Percentiles rank a stretch among this genome's conserved stretches.
Evolutionary conservation across 2,888 invertebrate genomes (phyloP).

Genomic region (Dryocosmus kuriphilus): DNA sequence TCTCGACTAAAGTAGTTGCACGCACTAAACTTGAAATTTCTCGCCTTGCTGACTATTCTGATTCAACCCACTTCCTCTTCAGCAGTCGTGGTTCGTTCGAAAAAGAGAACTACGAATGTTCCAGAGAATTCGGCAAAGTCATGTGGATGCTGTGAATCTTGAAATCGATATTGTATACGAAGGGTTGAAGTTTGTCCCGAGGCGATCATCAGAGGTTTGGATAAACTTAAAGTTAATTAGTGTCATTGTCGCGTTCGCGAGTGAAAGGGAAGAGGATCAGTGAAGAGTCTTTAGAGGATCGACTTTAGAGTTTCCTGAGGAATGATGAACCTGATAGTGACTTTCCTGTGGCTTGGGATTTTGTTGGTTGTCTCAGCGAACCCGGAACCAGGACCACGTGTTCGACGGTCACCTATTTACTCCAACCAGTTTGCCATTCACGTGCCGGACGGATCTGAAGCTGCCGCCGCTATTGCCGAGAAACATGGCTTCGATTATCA

Average conservation of each 20-base stretch:
- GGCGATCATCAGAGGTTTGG: slow-evolving; percentile 11
- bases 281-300: slow-evolving; percentile 29
- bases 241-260: slow-evolving; percentile 15
- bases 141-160: slow-evolving; percentile 5
- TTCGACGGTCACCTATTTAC: slow-evolving; percentile 79
- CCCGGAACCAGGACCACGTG: slow-evolving; percentile 61
- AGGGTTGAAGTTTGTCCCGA: background rate
- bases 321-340: slow-evolving; percentile 67
- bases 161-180: slow-evolving; percentile 24
- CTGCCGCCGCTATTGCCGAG: slow-evolving; percentile 87
- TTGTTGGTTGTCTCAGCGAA: slow-evolving; percentile 61
- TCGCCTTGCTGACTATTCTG: slow-evolving; percentile 34
- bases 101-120: slow-evolving; percentile 16
- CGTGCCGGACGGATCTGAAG: slow-evolving; percentile 85
- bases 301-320: background rate
- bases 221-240: slow-evolving; percentile 22
- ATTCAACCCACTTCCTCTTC: slow-evolving; percentile 41
- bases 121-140: slow-evolving; percentile 18
- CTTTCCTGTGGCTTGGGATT: slow-evolving; percentile 64
- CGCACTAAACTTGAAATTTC: slow-evolving; percentile 50
- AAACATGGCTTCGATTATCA: slow-evolving; percentile 92
- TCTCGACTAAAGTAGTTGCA: slow-evolving; percentile 51
- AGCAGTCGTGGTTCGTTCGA: background rate
- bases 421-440: slow-evolving; percentile 92
- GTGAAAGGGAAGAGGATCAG: slow-evolving; percentile 17